A percentile compares a stretch with the other conserved stretches of the same genome.
These are phyloP conservation scores for Hydrochoerus hydrochaeris DNA, from an alignment of 2,113 vertebrate genomes.

Conservation along the genomic window DNA sequence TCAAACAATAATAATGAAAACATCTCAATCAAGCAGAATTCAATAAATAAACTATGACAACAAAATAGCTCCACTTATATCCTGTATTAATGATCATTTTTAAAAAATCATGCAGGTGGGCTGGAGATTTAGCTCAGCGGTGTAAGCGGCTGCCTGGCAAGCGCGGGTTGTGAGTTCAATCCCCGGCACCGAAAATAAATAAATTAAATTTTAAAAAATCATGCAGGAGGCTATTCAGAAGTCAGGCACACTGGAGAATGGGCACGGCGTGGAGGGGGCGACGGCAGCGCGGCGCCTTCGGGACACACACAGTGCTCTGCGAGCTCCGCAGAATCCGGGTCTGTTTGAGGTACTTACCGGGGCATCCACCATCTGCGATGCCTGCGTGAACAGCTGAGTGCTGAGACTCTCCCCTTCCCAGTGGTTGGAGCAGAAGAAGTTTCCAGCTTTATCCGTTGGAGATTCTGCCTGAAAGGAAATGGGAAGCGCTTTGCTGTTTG, in stretches of 20 bases:
- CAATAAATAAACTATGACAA: not conserved
- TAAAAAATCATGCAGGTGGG: no score
- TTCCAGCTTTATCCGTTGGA: slow-evolving; percentile 91
- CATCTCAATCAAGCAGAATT: not conserved
- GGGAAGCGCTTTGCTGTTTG: slow-evolving; percentile 38
- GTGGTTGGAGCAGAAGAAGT: slow-evolving; percentile 90
- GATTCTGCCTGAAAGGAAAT: slow-evolving; percentile 92
- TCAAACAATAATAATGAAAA: slow-evolving; percentile 21
- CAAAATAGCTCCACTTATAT: not conserved
- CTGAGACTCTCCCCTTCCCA: slow-evolving; percentile 95
- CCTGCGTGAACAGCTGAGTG: slow-evolving; percentile 93
- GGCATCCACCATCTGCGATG: slow-evolving; percentile 89
- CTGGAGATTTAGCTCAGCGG: no score
- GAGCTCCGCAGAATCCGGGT: not conserved
- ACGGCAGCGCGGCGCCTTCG: not conserved
- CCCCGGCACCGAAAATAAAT: no score
- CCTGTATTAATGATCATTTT: not conserved
- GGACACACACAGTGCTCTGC: not conserved
- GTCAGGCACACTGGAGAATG: not conserved
- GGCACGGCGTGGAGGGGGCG: no score
- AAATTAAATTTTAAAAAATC: not conserved
- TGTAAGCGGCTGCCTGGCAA: no score
- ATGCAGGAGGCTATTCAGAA: not conserved
- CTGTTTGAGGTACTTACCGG: slow-evolving; percentile 88
- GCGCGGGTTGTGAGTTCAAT: no score